Base-by-base conservation (phyloP, 2,797 vertebrate genomes). In the Sorex maritimensis region DNA sequence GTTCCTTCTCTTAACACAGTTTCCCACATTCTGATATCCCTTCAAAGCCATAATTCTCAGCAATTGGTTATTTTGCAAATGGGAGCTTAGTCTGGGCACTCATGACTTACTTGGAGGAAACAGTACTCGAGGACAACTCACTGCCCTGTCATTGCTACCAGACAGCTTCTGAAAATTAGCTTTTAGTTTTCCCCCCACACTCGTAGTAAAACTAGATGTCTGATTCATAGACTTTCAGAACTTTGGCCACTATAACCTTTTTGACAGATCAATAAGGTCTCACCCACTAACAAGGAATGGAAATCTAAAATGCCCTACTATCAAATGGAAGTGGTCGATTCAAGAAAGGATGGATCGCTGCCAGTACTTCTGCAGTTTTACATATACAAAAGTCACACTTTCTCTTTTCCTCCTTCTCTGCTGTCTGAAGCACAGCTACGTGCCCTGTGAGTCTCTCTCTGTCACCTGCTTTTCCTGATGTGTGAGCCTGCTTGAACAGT, bases 301-400 rank as follows among this genome's bases (percentile, higher is more conserved):
- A 23, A 9, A 10, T 91, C 58, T 14, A 86, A n/a, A n/a, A 91
- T 83, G 21, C 15, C 15, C 65, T 65, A 87, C 52, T 77, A 65
- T 90, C 82, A 77, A 55, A 44, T n/a, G 9, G 23, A 87, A 91
- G 63, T 67, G 13, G 19, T 49, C 72, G 86, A 78, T 23, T 78
- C 4, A 21, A 78, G 77, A 65, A 94, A 72, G 78, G 2, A 19
- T 61, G 23, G 69, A 52, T 26, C 30, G 30, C 77, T 63, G 52
- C 88, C 23, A 71, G 49, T 44, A 65, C 41, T n/a, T 6, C 52
- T 65, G 86, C 72, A 72, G 83, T 21, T 86, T 86, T 69, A 41
- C n/a, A 61, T 49, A 52, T 4, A 28, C 65, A 28, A 49, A 90
- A 49, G 75, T 9, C 44, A 68, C 44, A 74, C 13, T 61, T 86